These are phyloP conservation scores for Sitodiplosis mosellana DNA, from an alignment of 1,140 invertebrate genomes.

Conservation along the genomic window DNA sequence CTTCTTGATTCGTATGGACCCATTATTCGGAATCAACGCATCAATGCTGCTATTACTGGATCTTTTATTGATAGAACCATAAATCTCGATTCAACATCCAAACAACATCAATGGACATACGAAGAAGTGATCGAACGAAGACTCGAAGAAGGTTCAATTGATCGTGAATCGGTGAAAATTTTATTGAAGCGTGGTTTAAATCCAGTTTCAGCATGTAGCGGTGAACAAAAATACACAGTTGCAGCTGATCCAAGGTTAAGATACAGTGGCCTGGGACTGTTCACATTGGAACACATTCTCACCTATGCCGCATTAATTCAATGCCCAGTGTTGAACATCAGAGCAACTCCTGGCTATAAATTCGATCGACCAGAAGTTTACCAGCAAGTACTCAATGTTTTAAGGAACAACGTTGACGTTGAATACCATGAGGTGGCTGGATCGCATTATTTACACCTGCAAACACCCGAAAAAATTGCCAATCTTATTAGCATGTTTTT, in stretches of 20 bases:
- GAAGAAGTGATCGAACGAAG: slow-evolving; percentile 51
- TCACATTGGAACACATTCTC: slow-evolving; percentile 47
- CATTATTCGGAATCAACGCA: slow-evolving; percentile 34
- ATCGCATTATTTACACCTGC: too few relatives aligned
- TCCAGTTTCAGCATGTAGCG: slow-evolving; percentile 20
- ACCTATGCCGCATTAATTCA: slow-evolving; percentile 46
- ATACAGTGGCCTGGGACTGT: slow-evolving; percentile 44
- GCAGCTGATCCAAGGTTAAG: slow-evolving; percentile 52
- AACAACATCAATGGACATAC: slow-evolving; percentile 46
- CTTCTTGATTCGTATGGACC: slow-evolving; percentile 60
- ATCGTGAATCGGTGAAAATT: slow-evolving; percentile 40
- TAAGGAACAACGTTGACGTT: too few relatives aligned
- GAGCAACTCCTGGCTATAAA: too few relatives aligned
- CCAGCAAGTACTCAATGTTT: too few relatives aligned
- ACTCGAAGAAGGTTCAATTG: slow-evolving; percentile 50
- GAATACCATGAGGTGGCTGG: too few relatives aligned
- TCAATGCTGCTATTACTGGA: slow-evolving; percentile 33
- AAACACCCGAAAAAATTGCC: too few relatives aligned
- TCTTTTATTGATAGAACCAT: slow-evolving; percentile 43
- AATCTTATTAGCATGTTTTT: too few relatives aligned
- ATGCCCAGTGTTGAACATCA: too few relatives aligned
- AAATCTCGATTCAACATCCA: slow-evolving; percentile 44
- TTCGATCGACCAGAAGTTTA: too few relatives aligned
- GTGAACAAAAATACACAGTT: slow-evolving; percentile 35
- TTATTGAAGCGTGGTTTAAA: slow-evolving; percentile 58